Evolutionary conservation across 2,113 vertebrate genomes (phyloP).

Genomic region (Caracal caracal): DNA sequence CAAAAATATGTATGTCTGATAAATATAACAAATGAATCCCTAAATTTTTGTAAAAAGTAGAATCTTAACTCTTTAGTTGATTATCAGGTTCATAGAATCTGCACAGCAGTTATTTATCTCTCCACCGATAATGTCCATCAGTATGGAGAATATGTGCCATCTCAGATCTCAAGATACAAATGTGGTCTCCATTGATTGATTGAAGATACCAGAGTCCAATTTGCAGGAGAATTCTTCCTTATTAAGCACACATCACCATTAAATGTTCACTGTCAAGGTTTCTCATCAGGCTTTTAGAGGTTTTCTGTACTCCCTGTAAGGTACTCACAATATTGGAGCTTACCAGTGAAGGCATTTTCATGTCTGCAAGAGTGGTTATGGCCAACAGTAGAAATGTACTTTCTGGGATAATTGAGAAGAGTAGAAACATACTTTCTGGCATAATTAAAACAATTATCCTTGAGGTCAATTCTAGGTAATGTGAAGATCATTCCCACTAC

Average conservation of each 20-base stretch:
- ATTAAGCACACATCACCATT: slow-evolving; percentile 46
- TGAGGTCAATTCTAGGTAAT: slow-evolving; percentile 2
- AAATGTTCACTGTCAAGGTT: slow-evolving; percentile 52
- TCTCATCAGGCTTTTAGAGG: slow-evolving; percentile 38
- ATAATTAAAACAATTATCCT: slow-evolving; percentile 40
- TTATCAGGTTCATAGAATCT: not conserved
- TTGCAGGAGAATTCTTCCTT: slow-evolving; percentile 49
- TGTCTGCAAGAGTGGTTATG: not conserved
- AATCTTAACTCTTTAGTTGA: not conserved
- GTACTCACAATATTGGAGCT: not conserved
- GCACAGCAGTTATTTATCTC: not conserved
- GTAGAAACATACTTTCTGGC: not conserved
- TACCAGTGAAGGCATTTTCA: not conserved
- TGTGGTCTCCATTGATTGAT: slow-evolving; percentile 32
- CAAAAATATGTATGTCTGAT: not conserved
- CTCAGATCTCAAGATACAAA: not conserved
- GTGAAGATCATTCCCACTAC: not conserved
- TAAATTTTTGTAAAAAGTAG: not conserved
- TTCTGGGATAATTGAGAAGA: slow-evolving; percentile 3
- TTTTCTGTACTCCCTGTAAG: not conserved
- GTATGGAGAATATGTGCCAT: not conserved
- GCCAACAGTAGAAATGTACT: not conserved
- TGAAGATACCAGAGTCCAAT: slow-evolving; percentile 50
- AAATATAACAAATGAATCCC: not conserved
- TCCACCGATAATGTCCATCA: not conserved